phyloP scores from a whole-genome alignment of 2,888 invertebrate genomes.

The Odontomyia ornata region DNA sequence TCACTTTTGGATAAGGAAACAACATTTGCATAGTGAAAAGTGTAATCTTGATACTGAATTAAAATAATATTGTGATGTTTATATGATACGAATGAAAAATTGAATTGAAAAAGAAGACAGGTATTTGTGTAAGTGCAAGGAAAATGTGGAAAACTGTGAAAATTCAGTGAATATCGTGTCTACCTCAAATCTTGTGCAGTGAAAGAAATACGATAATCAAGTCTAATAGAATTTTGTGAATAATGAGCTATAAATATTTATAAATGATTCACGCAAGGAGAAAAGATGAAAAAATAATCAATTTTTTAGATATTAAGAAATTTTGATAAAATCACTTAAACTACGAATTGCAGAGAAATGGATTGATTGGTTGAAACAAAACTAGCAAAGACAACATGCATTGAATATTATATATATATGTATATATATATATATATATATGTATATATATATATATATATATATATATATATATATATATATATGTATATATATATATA shows the following conservation, averaged over 20 bases:
- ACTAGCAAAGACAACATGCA: too few relatives aligned
- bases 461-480: too few relatives aligned
- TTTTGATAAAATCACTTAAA: too few relatives aligned
- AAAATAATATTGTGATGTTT: background rate
- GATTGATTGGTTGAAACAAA: too few relatives aligned
- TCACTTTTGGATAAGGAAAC: background rate
- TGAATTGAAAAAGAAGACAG: background rate
- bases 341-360: too few relatives aligned
- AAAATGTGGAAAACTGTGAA: background rate
- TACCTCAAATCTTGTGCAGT: too few relatives aligned
- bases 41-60: background rate
- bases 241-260: background rate
- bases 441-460: too few relatives aligned
- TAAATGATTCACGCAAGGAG: background rate
- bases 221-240: background rate
- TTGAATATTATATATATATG: too few relatives aligned
- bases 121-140: background rate
- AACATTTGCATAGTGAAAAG: background rate
- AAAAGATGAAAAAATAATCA: background rate
- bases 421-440: too few relatives aligned
- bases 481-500: too few relatives aligned
- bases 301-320: too few relatives aligned
- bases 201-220: too few relatives aligned
- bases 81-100: background rate
- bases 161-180: background rate